Percentiles rank a stretch among this genome's conserved stretches.
phyloP scores from a whole-genome alignment of 2,888 invertebrate species.

The Campoplex nolae region DNA sequence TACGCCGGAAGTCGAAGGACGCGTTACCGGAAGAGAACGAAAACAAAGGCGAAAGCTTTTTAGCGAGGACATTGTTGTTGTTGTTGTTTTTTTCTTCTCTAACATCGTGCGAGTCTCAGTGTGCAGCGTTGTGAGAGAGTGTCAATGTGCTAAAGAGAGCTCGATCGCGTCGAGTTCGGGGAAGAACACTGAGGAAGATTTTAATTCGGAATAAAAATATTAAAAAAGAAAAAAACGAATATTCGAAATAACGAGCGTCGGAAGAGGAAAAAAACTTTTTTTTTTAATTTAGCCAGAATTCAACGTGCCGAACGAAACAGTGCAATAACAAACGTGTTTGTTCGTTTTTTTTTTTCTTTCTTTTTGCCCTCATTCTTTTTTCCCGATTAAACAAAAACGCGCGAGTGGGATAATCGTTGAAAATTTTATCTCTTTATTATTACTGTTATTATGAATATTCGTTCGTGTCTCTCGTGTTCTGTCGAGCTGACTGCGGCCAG shows the following conservation, averaged over 20 bases:
- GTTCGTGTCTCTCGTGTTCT: conserved; percentile 20
- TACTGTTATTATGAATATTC: conserved; percentile 36
- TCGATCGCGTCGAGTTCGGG: background rate
- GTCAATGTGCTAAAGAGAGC: conserved; percentile 8
- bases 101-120: background rate
- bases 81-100: background rate
- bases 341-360: background rate
- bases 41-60: background rate
- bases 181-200: background rate
- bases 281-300: conserved; percentile 15
- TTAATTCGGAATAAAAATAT: background rate
- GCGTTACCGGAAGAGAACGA: conserved; percentile 45
- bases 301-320: conserved; percentile 23
- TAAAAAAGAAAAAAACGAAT: background rate
- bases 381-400: background rate
- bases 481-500: conserved; percentile 45
- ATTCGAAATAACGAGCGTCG: background rate
- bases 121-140: conserved; percentile 5
- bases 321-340: conserved; percentile 23
- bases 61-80: background rate
- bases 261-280: background rate
- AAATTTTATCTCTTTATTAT: conserved; percentile 8
- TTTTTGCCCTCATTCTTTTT: conserved; percentile 7
- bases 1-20: conserved; percentile 61
- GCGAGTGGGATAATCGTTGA: background rate